Base-by-base conservation (phyloP, 2,888 invertebrate species). In the Melieria crassipennis region DNA sequence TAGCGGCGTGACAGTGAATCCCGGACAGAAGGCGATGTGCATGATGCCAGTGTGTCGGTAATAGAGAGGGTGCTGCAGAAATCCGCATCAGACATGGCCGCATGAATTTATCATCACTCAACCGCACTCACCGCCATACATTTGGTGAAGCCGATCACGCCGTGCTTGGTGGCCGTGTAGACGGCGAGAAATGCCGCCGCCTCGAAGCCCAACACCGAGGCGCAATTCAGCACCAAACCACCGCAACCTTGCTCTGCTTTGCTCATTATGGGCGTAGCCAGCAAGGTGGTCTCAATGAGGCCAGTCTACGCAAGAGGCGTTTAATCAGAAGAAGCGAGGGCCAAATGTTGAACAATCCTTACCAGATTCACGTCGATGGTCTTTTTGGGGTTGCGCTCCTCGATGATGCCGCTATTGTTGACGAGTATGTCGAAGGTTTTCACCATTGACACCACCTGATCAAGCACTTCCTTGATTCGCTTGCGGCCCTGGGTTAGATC, bases 331-430 rank as follows among this genome's bases (percentile, higher is more conserved):
- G 55, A 56, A 57, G 13, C 43, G 2, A 64, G 11, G 7, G 7
- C 43, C 30, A 2, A 16, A 16, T 16, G 16, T 16, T 16, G 30
- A 30, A 30, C 30, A 57, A n/a, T 64, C 69, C 74, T 69, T 87
- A 91, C 89, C 75, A 91, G 89, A 52, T 87, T 81, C 13, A 79
- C 75, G 65, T 73, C 76, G 52, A 81, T 77, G 9, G 78, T 79
- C 30, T 73, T 67, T 64, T 78, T 75, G 3, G 76, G 72, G 16
- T 79, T 73, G 30, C 75, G 71, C 57, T 80, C 81, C 62, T 76
- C 74, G 69, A 78, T 74, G 45, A 79, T 75, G 64, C 78, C 79
- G 67, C 79, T 79, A 6, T 79, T 79, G 70, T 79, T 79, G 62
- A 79, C 76, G 57, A 79, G 74, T 65, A 79, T 69, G 70, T 79